Evolutionary conservation across 2,797 vertebrate species (phyloP).

Genomic region (Protosalanx chinensis): DNA sequence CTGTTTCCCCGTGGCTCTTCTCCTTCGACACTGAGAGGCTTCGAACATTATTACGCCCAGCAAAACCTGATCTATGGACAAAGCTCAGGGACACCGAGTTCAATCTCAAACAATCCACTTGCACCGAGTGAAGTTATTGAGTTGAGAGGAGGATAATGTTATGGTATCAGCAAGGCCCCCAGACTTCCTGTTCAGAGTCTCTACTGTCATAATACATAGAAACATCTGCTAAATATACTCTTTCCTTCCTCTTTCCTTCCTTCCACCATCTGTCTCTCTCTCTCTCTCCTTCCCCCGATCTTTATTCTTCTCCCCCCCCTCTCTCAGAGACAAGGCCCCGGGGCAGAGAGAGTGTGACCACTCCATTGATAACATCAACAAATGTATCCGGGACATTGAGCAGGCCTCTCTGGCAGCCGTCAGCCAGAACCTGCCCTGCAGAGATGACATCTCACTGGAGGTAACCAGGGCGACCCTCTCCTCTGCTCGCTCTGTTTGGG

Average conservation of each 20-base stretch:
- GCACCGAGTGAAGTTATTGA: conserved; percentile 30
- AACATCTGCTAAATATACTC: conserved; percentile 28
- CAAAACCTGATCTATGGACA: neutral
- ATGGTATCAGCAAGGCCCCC: conserved; percentile 7
- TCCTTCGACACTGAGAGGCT: conserved; percentile 18
- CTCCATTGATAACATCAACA: conserved; percentile 96
- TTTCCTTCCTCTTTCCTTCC: neutral
- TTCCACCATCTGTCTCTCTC: conserved; percentile 20
- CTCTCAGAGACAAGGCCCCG: conserved; percentile 91
- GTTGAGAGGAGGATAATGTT: conserved; percentile 24
- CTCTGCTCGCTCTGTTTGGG: neutral
- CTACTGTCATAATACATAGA: conserved; percentile 20
- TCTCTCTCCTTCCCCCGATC: conserved; percentile 15
- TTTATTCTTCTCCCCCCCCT: conserved; percentile 11
- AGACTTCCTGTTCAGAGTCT: conserved; percentile 22
- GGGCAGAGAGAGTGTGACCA: conserved; percentile 97
- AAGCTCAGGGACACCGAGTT: conserved; percentile 23
- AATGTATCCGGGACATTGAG: conserved; percentile 95
- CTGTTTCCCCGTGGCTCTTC: conserved; percentile 17
- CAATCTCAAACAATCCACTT: conserved; percentile 36
- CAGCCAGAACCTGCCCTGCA: conserved; percentile 89
- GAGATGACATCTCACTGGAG: conserved; percentile 98
- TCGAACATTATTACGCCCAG: conserved; percentile 23
- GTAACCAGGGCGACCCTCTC: conserved; percentile 59
- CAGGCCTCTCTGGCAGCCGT: conserved; percentile 93